Conservation (phyloP, 2,888 invertebrate species). For the Papilio protenor region DNA sequence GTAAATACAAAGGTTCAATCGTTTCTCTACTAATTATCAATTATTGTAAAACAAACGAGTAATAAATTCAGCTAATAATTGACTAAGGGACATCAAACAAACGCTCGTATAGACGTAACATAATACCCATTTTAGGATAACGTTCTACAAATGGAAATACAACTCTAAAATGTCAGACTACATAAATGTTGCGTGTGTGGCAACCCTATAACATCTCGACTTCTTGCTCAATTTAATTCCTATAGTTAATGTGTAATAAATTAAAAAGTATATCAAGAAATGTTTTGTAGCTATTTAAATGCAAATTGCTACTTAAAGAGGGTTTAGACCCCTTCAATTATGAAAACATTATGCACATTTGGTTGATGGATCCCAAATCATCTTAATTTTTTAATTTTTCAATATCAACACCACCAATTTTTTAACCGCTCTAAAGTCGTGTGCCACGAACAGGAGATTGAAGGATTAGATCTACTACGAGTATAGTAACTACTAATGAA, state of each 20-base stretch:
- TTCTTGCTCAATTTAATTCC: neutral
- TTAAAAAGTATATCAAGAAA: neutral
- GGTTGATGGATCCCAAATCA: neutral
- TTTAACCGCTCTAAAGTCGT: too few relatives aligned
- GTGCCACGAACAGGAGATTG: too few relatives aligned
- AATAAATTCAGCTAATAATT: slow-evolving; percentile 38
- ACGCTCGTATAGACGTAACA: slow-evolving; percentile 24
- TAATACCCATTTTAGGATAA: slow-evolving; percentile 39
- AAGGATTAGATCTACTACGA: too few relatives aligned
- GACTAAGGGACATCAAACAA: slow-evolving; percentile 36
- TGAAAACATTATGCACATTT: neutral
- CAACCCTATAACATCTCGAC: slow-evolving; percentile 26
- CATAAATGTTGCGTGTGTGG: slow-evolving; percentile 36
- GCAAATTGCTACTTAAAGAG: neutral
- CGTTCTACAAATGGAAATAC: slow-evolving; percentile 37
- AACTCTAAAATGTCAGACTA: slow-evolving; percentile 39
- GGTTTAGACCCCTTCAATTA: neutral
- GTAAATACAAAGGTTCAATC: slow-evolving; percentile 3
- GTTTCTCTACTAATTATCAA: slow-evolving; percentile 21
- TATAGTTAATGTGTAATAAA: neutral
- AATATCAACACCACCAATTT: neutral
- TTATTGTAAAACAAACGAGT: slow-evolving; percentile 18
- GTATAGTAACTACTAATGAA: too few relatives aligned
- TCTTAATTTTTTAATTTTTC: neutral
- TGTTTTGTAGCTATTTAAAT: neutral